A percentile compares a stretch with the other conserved stretches of the same genome.
Evolutionary conservation across 2,113 vertebrate genomes (phyloP).

Genomic region (Hylia prasina): DNA sequence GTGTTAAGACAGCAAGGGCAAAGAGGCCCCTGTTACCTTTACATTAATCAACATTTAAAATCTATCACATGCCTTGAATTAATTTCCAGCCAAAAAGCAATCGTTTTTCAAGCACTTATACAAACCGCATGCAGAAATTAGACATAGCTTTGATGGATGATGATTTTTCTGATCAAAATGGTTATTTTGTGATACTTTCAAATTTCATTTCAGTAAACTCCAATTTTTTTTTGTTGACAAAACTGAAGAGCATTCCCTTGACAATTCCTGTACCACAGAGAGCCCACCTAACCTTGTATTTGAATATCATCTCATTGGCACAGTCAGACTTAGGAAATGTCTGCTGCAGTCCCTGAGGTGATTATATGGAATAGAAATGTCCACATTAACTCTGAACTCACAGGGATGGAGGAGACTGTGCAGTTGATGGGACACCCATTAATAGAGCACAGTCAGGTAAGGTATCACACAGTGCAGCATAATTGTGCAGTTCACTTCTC

Average conservation of each 20-base stretch:
- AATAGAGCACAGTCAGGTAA: not conserved
- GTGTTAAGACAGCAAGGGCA: not conserved
- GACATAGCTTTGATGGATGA: not conserved
- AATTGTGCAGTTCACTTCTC: not conserved
- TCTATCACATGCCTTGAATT: not conserved
- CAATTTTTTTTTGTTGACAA: slow-evolving; percentile 38
- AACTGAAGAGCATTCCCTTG: not conserved
- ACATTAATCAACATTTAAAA: not conserved
- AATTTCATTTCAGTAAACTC: slow-evolving; percentile 16
- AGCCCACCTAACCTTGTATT: not conserved
- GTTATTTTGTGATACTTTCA: not conserved
- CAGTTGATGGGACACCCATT: not conserved
- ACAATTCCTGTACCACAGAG: not conserved
- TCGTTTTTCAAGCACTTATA: not conserved
- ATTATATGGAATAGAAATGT: not conserved
- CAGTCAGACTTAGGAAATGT: not conserved
- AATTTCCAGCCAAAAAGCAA: slow-evolving; percentile 15
- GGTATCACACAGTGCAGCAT: rapidly evolving
- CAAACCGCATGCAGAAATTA: not conserved
- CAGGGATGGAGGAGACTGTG: not conserved
- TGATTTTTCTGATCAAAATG: not conserved
- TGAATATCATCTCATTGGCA: not conserved
- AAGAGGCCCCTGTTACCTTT: not conserved
- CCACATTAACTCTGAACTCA: not conserved
- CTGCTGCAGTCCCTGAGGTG: not conserved